These are phyloP conservation scores for Tinamus major DNA, from an alignment of 2,797 vertebrate species.

Conservation along the genomic window DNA sequence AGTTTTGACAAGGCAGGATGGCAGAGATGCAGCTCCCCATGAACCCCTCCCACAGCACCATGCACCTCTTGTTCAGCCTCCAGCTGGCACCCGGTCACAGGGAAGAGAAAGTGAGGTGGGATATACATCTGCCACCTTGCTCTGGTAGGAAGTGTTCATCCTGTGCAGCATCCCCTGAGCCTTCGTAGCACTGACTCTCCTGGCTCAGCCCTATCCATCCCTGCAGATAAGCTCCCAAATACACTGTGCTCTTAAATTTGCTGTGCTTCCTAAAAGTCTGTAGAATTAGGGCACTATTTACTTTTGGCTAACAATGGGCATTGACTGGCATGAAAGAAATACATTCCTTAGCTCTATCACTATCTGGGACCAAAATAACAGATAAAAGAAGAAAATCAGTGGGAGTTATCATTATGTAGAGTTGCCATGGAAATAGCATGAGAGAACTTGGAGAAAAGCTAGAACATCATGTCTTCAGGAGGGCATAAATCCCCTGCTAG, in stretches of 20 bases:
- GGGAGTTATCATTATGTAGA: conserved; percentile 67
- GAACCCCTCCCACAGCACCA: background rate
- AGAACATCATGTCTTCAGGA: conserved; percentile 45
- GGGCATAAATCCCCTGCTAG: conserved; percentile 52
- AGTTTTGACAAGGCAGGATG: background rate
- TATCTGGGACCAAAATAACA: conserved; percentile 80
- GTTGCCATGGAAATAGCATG: conserved; percentile 72
- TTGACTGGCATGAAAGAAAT: conserved; percentile 72
- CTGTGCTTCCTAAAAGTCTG: background rate
- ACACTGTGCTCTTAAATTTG: background rate
- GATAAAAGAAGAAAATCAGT: conserved; percentile 77
- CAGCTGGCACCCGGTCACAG: background rate
- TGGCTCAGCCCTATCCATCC: background rate
- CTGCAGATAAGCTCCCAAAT: conserved; percentile 13
- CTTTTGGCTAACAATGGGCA: conserved; percentile 63
- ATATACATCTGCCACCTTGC: background rate
- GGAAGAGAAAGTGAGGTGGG: background rate
- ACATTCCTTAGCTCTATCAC: conserved; percentile 72
- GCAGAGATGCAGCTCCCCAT: background rate
- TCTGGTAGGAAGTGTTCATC: background rate
- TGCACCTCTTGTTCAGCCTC: background rate
- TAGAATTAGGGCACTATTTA: conserved; percentile 65
- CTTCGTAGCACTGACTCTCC: background rate
- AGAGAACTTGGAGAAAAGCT: conserved; percentile 59
- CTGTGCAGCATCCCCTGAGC: background rate